Base-by-base conservation (phyloP, 1,140 invertebrate species). In the Psilanteris sp. region DNA sequence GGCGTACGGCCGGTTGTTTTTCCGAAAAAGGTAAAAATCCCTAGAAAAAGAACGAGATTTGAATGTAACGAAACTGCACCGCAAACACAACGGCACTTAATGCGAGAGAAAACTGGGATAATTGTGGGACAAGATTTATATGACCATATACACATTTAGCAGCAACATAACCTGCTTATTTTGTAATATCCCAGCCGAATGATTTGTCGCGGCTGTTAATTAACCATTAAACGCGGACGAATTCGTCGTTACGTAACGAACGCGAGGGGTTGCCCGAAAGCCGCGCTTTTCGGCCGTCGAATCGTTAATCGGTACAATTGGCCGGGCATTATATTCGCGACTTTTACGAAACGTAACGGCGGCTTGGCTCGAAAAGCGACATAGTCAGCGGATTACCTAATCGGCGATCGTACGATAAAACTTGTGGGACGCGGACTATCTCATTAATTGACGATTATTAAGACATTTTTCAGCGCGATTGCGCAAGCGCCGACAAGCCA, bases 381-480 rank as follows among this genome's bases (percentile, higher is more conserved):
- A 7, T 31, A 62, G 44, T 41, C 43, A 41, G 43, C 44, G 41
- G 67, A 54, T 71, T 61, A 61, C 54, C 55, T 61, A 71, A 71
- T 71, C 24, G 61, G 54, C 39, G 67, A 71, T 71, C 55, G n/a
- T 31, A 27, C 55, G 55, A 61, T 61, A 52, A 70, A 44, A 36
- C 9, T 39, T 52, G 66, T 70, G 46, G 66, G 66, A 43, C 18
- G 46, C 16, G 13, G 68, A 44, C 22, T 57, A 62, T 64, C 68
- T 72, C 57, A 55, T 55, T 72, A 72, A 57, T 57, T 46, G 50
- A 50, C 26, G 41, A 72, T 72, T 72, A 72, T 74, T 74, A 74
- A 74, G 61, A 74, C 59, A 44, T 44, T 66, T 72, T 74, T 37
- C 32, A 62, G 57, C 15, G 22, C 16, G 41, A 43, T 73, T 73